These are phyloP conservation scores for Rhodeus uyekii DNA, from an alignment of 2,797 vertebrate genomes.

Conservation along the genomic window DNA sequence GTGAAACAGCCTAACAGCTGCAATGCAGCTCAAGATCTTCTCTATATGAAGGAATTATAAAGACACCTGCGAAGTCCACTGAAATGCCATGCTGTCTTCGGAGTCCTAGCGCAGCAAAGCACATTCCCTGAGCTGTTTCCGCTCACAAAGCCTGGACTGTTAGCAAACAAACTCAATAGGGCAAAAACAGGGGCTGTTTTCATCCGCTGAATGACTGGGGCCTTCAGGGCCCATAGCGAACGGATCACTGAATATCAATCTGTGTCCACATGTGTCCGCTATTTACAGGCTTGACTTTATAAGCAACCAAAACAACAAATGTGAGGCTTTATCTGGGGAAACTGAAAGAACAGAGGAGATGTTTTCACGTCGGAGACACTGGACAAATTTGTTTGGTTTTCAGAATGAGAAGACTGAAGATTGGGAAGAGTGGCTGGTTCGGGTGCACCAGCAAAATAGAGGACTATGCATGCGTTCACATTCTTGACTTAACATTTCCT, in stretches of 20 bases:
- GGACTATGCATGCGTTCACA: background rate
- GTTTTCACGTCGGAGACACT: conserved; percentile 8
- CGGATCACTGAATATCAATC: conserved; percentile 51
- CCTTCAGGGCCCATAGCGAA: conserved; percentile 45
- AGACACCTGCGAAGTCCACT: conserved; percentile 48
- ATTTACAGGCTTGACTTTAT: conserved; percentile 54
- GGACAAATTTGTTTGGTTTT: conserved; percentile 27
- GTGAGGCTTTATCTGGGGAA: conserved; percentile 32
- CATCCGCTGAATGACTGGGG: conserved; percentile 47
- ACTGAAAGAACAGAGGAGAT: conserved; percentile 36
- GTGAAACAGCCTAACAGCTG: conserved; percentile 36
- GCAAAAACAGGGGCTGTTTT: conserved; percentile 50
- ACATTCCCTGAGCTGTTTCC: conserved; percentile 29
- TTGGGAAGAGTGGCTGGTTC: conserved; percentile 19
- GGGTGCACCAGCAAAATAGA: background rate
- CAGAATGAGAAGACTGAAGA: background rate
- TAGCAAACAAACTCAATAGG: conserved; percentile 50
- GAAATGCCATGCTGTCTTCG: conserved; percentile 48
- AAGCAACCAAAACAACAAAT: conserved; percentile 43
- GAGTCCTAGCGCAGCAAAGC: conserved; percentile 9
- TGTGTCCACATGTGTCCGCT: conserved; percentile 47
- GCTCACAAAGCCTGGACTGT: conserved; percentile 56
- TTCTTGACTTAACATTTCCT: background rate
- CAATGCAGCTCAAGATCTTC: conserved; percentile 31
- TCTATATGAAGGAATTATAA: conserved; percentile 29